These are phyloP conservation scores for Thecocarcelia acutangulata DNA, from an alignment of 2,888 invertebrate genomes.

Conservation along the genomic window DNA sequence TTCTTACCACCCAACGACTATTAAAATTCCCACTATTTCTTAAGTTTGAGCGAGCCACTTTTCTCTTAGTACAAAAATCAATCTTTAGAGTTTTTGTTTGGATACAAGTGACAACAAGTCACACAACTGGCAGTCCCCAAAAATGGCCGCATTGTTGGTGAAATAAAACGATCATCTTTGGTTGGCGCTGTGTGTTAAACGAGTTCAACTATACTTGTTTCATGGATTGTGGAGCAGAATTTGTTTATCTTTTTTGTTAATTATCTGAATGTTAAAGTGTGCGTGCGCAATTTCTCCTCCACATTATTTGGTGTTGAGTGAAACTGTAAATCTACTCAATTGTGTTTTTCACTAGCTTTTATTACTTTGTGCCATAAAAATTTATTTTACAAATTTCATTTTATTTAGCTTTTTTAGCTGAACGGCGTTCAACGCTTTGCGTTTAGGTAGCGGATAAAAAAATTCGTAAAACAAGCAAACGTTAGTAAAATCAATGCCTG, in stretches of 20 bases:
- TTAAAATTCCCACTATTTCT: slow-evolving; percentile 57
- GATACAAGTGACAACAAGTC: not conserved
- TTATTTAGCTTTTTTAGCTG: slow-evolving; percentile 44
- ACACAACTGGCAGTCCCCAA: slow-evolving; percentile 52
- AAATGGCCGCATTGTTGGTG: slow-evolving; percentile 60
- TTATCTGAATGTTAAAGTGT: slow-evolving; percentile 63
- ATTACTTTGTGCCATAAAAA: slow-evolving; percentile 16
- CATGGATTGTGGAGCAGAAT: slow-evolving; percentile 22
- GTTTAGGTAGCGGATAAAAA: slow-evolving; percentile 3
- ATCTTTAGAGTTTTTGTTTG: not conserved
- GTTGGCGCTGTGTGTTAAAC: slow-evolving; percentile 38
- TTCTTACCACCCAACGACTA: not conserved
- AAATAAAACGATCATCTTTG: slow-evolving; percentile 46
- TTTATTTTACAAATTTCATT: slow-evolving; percentile 46
- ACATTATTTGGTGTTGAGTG: slow-evolving; percentile 25
- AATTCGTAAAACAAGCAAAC: too few species aligned
- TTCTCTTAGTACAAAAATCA: not conserved
- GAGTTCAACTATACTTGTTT: slow-evolving; percentile 60
- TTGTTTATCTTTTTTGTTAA: slow-evolving; percentile 45
- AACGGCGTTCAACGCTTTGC: not conserved
- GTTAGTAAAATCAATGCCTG: too few species aligned
- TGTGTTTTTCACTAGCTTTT: slow-evolving; percentile 23
- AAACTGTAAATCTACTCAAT: slow-evolving; percentile 20
- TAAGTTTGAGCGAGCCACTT: slow-evolving; percentile 1
- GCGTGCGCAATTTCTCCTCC: slow-evolving; percentile 67